Conservation (phyloP, 2,888 invertebrate species). For the Microplitis deprimator region DNA sequence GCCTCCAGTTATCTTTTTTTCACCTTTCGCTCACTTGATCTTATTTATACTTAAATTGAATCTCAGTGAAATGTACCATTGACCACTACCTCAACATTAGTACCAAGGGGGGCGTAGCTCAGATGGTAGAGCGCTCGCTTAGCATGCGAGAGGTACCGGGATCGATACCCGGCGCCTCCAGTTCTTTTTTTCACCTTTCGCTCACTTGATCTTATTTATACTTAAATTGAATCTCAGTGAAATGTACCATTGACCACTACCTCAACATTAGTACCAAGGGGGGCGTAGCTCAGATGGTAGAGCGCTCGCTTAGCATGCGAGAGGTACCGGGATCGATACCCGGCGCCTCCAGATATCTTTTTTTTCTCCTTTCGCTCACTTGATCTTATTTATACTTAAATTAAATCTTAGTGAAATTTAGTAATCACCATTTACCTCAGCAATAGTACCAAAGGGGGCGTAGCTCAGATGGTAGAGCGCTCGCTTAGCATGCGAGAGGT, state of each 20-base stretch:
- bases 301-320: constrained; percentile 70
- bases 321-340: constrained; percentile 61
- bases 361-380: not conserved
- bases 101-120: constrained; percentile 49
- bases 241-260: not conserved
- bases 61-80: not conserved
- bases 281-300: constrained; percentile 64
- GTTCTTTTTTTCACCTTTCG: no score
- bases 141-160: constrained; percentile 68
- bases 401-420: not conserved
- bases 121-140: constrained; percentile 70
- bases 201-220: not conserved
- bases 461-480: constrained; percentile 69
- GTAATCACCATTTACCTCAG: not conserved
- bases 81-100: no score
- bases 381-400: not conserved
- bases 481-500: constrained; percentile 71
- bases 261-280: not conserved
- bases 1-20: not conserved
- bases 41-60: not conserved
- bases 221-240: not conserved
- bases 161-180: constrained; percentile 55
- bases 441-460: not conserved
- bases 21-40: not conserved
- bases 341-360: constrained; percentile 51